phyloP scores from a whole-genome alignment of 37 sponge, comb jelly and placozoan species.

The Oscarella lobularis region DNA sequence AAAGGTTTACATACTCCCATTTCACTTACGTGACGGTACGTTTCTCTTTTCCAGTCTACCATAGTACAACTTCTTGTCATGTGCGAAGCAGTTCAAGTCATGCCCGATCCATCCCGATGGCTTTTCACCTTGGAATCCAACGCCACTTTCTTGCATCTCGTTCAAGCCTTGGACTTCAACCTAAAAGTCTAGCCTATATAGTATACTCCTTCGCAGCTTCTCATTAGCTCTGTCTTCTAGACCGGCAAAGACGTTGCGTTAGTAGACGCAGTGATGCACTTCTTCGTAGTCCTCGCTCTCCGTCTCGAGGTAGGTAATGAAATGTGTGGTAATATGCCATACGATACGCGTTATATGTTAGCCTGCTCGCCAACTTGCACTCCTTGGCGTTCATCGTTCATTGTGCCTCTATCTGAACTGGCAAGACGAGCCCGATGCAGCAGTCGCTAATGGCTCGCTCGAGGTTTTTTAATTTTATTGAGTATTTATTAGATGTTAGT shows the following conservation, averaged over 20 bases:
- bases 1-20: too few relatives aligned
- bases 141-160: background rate
- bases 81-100: background rate
- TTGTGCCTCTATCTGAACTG: background rate
- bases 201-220: too few relatives aligned
- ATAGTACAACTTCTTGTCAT: background rate
- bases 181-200: background rate
- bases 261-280: background rate
- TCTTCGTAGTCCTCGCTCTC: background rate
- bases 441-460: background rate
- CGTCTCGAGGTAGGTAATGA: background rate
- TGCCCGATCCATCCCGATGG: background rate
- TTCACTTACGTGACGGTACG: too few relatives aligned
- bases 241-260: background rate
- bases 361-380: background rate
- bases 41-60: background rate
- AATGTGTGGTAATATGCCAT: background rate
- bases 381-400: background rate
- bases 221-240: background rate
- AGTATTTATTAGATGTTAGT: background rate
- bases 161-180: background rate
- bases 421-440: too few relatives aligned
- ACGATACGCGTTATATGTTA: background rate
- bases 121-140: background rate
- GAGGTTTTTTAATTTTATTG: background rate